Base-by-base conservation (phyloP, 2,113 vertebrate species). In the Psittacus erithacus region DNA sequence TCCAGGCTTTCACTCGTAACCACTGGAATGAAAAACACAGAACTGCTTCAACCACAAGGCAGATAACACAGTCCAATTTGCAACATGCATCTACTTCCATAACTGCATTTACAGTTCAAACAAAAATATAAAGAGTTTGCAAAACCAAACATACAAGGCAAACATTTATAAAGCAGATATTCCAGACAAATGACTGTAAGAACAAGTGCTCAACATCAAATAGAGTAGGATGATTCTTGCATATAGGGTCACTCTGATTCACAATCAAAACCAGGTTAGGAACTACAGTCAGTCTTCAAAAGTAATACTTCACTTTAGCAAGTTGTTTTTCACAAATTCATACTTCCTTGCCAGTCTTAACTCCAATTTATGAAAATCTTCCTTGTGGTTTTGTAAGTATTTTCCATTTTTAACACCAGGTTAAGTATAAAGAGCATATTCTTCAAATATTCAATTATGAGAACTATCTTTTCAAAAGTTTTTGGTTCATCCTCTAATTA, bases 1-100 rank as follows among this genome's bases (percentile, higher is more conserved):
- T 95, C 92, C 90, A 91, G 60, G 84, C 77, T 94, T 96, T 95
- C 77, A 86, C 77, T 94, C 69, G 91, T 90, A 92, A 92, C 84
- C 81, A 64, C 92, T 87, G 74, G 74, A 89, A 94, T 84, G 50
- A 91, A 81, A 95, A 67, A 84, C 27, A 75, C 19, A 89, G 69
- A 84, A 81, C 10, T 81, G 55, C 63, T 94, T 77, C 78, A 94
- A 84, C 84, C 84, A 91, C 87, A 84, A 59, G 9, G 50, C 46
- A 91, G 60, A 86, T 50, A 86, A 81, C 38, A 60, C 43, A 85
- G 52, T 25, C 80, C 19, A 91, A 76, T 70, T 69, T 84, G 44
- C 52, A 80, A 68, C n/a, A 65, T 69, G 19, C 65, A 74, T 38
- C n/a, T 49, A 38, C 31, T 86, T 90, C 67, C 55, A 14, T 71